A percentile compares a stretch with the other conserved stretches of the same genome.
Evolutionary conservation across 2,888 invertebrate genomes (phyloP).

Genomic region (Bembecia ichneumoniformis): DNA sequence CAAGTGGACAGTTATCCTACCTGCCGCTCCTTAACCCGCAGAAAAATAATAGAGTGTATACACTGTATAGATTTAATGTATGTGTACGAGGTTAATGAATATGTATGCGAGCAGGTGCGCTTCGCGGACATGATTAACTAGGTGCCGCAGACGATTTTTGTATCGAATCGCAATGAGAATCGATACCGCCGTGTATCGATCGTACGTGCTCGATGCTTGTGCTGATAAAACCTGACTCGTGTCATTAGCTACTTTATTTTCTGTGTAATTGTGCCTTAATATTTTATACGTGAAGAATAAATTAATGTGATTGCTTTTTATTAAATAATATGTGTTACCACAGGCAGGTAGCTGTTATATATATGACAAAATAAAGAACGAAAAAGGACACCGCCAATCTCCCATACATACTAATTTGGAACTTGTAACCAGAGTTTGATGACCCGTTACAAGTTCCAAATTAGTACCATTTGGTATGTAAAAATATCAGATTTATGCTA

Average conservation of each 20-base stretch:
- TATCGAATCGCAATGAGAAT: constrained; percentile 21
- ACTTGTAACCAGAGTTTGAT: too few species aligned
- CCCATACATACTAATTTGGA: too few species aligned
- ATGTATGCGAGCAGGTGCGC: constrained; percentile 66
- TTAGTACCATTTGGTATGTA: too few species aligned
- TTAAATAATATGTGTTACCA: too few species aligned
- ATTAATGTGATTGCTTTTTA: neutral
- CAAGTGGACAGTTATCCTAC: too few species aligned
- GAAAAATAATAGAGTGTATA: too few species aligned
- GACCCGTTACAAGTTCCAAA: too few species aligned
- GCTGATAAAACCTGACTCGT: neutral
- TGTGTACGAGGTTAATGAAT: constrained; percentile 48
- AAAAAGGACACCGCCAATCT: too few species aligned
- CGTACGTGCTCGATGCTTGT: neutral
- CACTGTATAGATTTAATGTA: neutral
- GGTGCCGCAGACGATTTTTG: constrained; percentile 62
- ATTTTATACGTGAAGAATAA: neutral
- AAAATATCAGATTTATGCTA: too few species aligned
- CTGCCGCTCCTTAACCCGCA: too few species aligned
- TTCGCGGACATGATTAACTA: constrained; percentile 51
- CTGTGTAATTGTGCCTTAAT: neutral
- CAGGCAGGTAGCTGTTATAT: too few species aligned
- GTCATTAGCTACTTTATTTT: neutral
- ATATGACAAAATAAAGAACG: too few species aligned
- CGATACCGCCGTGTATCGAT: neutral